Evolutionary conservation across 92 coral and sea anemone species (phyloP).

Genomic region (Parazoanthus swiftii): DNA sequence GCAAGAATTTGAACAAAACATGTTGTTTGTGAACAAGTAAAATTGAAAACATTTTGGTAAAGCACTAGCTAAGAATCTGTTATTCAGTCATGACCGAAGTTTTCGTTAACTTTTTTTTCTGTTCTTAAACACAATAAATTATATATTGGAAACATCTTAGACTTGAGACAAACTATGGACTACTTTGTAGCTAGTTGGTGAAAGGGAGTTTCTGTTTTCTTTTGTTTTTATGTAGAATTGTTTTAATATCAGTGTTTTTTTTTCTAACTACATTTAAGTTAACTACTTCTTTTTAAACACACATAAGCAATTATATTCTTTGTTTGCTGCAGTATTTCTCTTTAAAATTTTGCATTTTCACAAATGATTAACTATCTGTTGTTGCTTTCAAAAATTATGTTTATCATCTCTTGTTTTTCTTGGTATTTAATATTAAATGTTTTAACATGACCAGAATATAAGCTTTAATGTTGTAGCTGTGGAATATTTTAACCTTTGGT

Average conservation of each 20-base stretch:
- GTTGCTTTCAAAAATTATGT: neutral
- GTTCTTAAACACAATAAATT: no score
- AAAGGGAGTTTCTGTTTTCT: neutral
- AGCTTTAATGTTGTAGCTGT: neutral
- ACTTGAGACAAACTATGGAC: no score
- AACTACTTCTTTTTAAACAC: neutral
- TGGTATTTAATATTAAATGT: no score
- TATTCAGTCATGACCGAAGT: no score
- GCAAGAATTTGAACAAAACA: neutral
- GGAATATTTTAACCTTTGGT: slow-evolving; percentile 1
- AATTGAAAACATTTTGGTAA: no score
- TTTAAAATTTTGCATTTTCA: neutral
- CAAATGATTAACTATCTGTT: neutral
- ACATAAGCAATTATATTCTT: neutral
- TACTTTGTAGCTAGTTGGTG: neutral
- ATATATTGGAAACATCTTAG: no score
- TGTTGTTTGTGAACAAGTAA: neutral
- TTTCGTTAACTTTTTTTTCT: no score
- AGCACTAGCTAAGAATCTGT: neutral
- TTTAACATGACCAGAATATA: neutral
- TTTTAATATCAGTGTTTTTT: neutral
- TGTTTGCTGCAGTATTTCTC: neutral
- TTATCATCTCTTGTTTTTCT: neutral
- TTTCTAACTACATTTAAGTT: neutral
- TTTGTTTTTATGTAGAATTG: no score